Base-by-base conservation (phyloP, 2,113 vertebrate species). In the Aspidoscelis tigris region DNA sequence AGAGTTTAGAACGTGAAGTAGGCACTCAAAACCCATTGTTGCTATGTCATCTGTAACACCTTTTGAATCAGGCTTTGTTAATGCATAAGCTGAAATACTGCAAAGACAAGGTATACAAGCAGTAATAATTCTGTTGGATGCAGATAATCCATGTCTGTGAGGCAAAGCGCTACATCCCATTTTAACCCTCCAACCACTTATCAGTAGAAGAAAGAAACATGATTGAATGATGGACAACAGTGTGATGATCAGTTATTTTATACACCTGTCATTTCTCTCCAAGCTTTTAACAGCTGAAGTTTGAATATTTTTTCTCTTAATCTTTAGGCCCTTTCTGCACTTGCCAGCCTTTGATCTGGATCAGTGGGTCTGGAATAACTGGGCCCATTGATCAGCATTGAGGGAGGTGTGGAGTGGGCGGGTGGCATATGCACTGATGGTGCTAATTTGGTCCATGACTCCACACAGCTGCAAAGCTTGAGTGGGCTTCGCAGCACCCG, bases 161-260 rank as follows among this genome's bases (percentile, higher is more conserved):
- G 92, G 93, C 92, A 91, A 93, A 94, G 93, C 84, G 88, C 65
- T 81, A 79, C 91, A 84, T 90, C 95, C 92, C 87, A 83, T 86
- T 92, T 88, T 91, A 90, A 80, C 83, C 87, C 88, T 95, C 91
- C 93, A 89, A 88, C 90, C 89, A 93, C 79, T 86, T 95, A 94
- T 94, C 93, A 89, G 93, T 1, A 50, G 47, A 50, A 50, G 8
- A 5, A 50, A 9, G 66, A 84, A 90, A 80, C 74, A 78, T 0
- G 84, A 94, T 92, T 90, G 44, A 68, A 86, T 95, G 90, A 3
- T 84, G 87, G 89, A 88, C 88, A 92, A 91, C 87, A 94, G 89
- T 91, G 88, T 68, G 0, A 66, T 58, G 80, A 85, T 86, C 88
- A 65, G 22, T 85, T 83, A 88, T 90, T 90, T 90, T 90, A 87